These are phyloP conservation scores for Meloidogyne hapla DNA, from an alignment of 1,140 invertebrate species.

Conservation along the genomic window DNA sequence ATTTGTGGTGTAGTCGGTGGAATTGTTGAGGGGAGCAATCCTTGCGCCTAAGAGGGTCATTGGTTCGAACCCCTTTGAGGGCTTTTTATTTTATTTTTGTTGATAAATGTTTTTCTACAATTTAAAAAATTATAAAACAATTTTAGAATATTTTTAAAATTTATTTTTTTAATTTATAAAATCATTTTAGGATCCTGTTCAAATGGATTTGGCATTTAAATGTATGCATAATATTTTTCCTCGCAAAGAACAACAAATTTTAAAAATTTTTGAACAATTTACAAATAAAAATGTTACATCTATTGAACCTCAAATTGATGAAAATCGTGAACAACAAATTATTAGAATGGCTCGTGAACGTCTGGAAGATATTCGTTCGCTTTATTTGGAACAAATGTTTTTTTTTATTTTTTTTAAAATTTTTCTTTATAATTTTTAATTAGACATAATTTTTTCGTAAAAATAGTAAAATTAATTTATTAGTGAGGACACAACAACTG, in stretches of 20 bases:
- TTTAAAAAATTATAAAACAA: no score
- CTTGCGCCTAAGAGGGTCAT: no score
- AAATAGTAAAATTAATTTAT: background rate
- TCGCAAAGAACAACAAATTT: constrained; percentile 42
- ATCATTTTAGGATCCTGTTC: constrained; percentile 44
- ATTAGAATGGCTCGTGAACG: background rate
- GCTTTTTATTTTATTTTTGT: no score
- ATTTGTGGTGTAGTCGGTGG: no score
- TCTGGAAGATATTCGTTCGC: constrained; percentile 39
- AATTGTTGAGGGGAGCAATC: no score
- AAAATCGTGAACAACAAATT: background rate
- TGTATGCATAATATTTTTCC: constrained; percentile 31
- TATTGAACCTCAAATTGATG: background rate
- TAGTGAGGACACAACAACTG: constrained; percentile 29
- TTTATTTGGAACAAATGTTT: constrained; percentile 50
- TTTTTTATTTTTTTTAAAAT: constrained; percentile 16
- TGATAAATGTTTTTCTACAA: no score
- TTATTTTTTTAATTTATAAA: background rate
- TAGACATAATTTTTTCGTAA: no score
- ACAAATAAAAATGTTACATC: background rate
- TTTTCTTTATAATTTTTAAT: no score
- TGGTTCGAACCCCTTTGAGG: no score
- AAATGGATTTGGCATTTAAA: constrained; percentile 46
- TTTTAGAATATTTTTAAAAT: no score
- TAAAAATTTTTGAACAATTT: constrained; percentile 42